phyloP scores from a whole-genome alignment of 2,888 invertebrate genomes.

The Platynereis dumerilii region DNA sequence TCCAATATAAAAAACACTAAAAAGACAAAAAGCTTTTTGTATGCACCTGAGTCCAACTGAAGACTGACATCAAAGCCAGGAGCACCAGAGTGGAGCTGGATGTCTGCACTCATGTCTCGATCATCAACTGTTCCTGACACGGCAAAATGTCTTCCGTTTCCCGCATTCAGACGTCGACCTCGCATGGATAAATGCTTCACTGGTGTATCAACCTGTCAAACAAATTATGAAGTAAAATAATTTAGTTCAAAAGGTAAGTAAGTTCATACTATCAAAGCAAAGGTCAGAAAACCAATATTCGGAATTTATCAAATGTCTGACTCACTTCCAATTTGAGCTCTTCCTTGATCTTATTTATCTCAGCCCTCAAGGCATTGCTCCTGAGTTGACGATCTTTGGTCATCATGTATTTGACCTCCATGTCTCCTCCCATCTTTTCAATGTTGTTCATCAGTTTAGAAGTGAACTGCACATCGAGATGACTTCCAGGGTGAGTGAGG shows the following conservation, averaged over 20 bases:
- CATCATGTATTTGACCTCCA: constrained; percentile 42
- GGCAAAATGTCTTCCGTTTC: constrained; percentile 14
- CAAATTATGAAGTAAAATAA: not conserved
- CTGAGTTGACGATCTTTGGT: constrained; percentile 36
- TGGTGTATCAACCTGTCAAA: not conserved
- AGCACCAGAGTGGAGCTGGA: constrained; percentile 3
- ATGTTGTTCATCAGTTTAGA: constrained; percentile 37
- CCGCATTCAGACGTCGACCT: not conserved
- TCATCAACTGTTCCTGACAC: constrained; percentile 13
- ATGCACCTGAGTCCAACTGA: constrained; percentile 30
- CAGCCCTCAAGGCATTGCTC: constrained; percentile 41
- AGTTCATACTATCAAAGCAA: too few species aligned
- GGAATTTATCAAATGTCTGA: not conserved
- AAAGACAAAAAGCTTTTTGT: too few species aligned
- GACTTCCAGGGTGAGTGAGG: constrained; percentile 46
- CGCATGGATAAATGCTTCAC: not conserved
- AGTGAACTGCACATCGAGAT: constrained; percentile 43
- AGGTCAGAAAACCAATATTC: too few species aligned
- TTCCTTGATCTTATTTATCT: constrained; percentile 40
- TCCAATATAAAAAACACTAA: too few species aligned
- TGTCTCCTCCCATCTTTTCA: constrained; percentile 35
- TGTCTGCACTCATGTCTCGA: constrained; percentile 11
- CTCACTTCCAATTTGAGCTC: constrained; percentile 42
- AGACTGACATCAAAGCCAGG: constrained; percentile 18
- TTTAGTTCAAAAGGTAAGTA: too few species aligned